Evolutionary conservation across 1,140 invertebrate genomes (phyloP).

Genomic region (Asbolus verrucosus): DNA sequence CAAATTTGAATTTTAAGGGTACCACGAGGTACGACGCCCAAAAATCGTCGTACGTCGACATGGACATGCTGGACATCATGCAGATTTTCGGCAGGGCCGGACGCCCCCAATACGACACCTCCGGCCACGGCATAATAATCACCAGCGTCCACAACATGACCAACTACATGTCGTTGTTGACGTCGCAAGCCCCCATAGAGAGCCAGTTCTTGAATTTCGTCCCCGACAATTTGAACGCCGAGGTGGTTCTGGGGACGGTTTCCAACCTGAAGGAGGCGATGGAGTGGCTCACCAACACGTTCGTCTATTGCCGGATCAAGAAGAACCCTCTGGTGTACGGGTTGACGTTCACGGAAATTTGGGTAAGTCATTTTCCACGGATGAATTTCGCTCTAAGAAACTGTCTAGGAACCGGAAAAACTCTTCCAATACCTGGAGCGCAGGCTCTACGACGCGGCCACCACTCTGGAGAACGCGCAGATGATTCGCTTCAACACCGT

Average conservation of each 20-base stretch:
- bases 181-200: conserved; percentile 98
- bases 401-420: conserved; percentile 49
- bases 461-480: conserved; percentile 88
- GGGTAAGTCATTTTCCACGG: conserved; percentile 40
- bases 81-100: conserved; percentile 99
- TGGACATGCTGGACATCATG: conserved; percentile 97
- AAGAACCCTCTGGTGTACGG: conserved; percentile 86
- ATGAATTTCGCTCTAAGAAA: no score
- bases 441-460: conserved; percentile 73
- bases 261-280: conserved; percentile 96
- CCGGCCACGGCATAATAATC: conserved; percentile 96
- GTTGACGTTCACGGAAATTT: conserved; percentile 58
- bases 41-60: conserved; percentile 92
- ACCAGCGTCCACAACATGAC: conserved; percentile 92
- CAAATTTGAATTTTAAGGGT: conserved; percentile 72
- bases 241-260: conserved; percentile 95
- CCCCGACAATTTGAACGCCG: conserved; percentile 98
- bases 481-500: conserved; percentile 94
- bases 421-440: conserved; percentile 56
- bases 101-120: conserved; percentile 91
- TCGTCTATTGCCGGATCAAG: conserved; percentile 93
- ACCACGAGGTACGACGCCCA: conserved; percentile 98
- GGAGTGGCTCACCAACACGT: conserved; percentile 98
- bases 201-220: conserved; percentile 94
- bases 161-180: conserved; percentile 94